Conservation (phyloP, 2,888 invertebrate species). For the Polyploca ridens region DNA sequence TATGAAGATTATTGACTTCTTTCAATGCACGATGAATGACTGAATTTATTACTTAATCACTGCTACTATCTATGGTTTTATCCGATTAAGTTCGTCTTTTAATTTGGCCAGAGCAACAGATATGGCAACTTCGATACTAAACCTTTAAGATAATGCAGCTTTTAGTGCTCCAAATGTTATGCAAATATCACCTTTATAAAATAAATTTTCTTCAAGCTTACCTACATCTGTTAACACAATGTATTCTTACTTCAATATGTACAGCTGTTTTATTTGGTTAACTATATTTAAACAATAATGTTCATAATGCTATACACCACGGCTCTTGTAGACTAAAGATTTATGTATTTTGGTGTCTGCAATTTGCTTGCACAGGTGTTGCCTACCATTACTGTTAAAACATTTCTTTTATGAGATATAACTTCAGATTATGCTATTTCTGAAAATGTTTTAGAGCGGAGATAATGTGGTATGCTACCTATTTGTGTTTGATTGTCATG, state of each 20-base stretch:
- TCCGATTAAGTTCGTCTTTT: no score
- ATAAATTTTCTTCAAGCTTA: not conserved
- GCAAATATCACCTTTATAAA: not conserved
- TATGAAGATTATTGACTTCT: not conserved
- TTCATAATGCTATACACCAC: constrained; percentile 5
- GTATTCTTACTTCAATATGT: not conserved
- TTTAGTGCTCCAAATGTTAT: not conserved
- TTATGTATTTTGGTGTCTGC: constrained; percentile 12
- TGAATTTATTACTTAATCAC: no score
- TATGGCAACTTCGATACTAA: not conserved
- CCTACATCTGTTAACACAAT: not conserved
- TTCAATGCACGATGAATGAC: no score
- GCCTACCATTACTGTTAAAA: not conserved
- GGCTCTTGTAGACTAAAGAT: constrained; percentile 1
- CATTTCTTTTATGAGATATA: constrained; percentile 2
- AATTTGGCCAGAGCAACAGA: not conserved
- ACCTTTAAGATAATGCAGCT: not conserved
- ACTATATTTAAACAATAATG: not conserved
- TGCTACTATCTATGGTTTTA: no score
- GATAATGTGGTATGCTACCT: not conserved
- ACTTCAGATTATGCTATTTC: not conserved
- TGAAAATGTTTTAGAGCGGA: not conserved
- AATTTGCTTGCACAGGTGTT: constrained; percentile 8
- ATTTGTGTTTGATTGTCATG: not conserved
- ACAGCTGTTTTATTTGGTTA: not conserved